Percentiles rank a stretch among this genome's conserved stretches.
Conservation (phyloP, 2,113 vertebrate genomes). For the Xerus inauris region DNA sequence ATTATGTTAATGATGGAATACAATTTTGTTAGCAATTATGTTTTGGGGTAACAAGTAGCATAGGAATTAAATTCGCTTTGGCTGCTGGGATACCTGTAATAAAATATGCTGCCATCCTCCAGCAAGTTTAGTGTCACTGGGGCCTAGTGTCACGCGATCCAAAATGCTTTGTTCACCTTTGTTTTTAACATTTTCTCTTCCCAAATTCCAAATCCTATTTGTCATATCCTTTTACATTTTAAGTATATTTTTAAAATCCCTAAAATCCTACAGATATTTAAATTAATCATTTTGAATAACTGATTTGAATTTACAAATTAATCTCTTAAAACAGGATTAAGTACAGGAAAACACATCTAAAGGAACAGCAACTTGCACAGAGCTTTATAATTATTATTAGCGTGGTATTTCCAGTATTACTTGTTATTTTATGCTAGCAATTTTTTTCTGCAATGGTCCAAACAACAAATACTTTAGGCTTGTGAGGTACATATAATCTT, state of each 20-base stretch:
- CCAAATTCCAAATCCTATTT: background rate
- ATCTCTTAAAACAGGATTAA: background rate
- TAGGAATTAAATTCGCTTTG: background rate
- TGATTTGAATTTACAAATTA: constrained; percentile 24
- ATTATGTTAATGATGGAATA: background rate
- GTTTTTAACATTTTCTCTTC: background rate
- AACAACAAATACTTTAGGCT: background rate
- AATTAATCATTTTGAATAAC: background rate
- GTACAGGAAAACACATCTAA: background rate
- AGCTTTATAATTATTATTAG: constrained; percentile 14
- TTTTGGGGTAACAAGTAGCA: background rate
- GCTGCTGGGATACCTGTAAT: background rate
- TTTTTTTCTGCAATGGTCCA: constrained; percentile 16
- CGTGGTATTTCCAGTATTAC: background rate
- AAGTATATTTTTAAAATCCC: background rate
- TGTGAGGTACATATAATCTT: background rate
- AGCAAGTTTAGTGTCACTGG: background rate
- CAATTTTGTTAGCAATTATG: background rate
- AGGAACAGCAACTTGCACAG: background rate
- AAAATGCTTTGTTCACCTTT: background rate
- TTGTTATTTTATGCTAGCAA: constrained; percentile 33
- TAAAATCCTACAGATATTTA: background rate
- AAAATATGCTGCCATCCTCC: background rate
- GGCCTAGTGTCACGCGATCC: too few relatives aligned
- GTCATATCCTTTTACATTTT: constrained; percentile 15